Base-by-base conservation (phyloP, 2,888 invertebrate species). In the Sisyra nigra region DNA sequence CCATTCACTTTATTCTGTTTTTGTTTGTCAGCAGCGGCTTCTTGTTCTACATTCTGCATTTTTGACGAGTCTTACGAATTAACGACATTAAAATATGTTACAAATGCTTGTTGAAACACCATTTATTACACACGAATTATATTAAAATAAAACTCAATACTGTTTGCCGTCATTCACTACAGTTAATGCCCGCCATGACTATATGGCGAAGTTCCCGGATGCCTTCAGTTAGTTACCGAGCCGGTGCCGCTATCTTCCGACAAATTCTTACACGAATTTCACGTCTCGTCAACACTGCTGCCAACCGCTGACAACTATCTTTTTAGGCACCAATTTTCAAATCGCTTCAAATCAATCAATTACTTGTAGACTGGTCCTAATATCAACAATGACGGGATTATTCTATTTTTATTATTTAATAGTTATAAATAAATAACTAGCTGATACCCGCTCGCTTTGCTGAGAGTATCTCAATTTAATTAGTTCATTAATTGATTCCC, bases 21-120 rank as follows among this genome's bases (percentile, higher is more conserved):
- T 72, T 79, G 75, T 72, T 76, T 80, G 76, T 81, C 81, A 73
- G 80, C 74, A 61, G 69, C 62, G 60, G 70, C 66, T 63, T 68
- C 71, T 74, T 80, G 80, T 76, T 78, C 78, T 72, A 81, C 84
- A 84, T 85, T 84, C 84, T 86, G 85, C 86, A 86, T 86, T 76
- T 81, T 83, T 76, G 72, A 74, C 76, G 75, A 73, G 74, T 67
- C 66, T 63, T 64, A 63, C 61, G 65, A 64, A 63, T 63, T 63
- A 62, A 63, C 61, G 59, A 61, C 60, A 64, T 61, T 55, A 59
- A 64, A 62, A 58, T 57, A 53, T 55, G 56, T 56, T 43, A 37
- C 13, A 38, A 43, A 18, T 19, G 24, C 38, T 18, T 15, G 13
- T 41, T 19, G n/a, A 38, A 15, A 31, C 43, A 38, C 43, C 31